phyloP scores from a whole-genome alignment of 2,888 invertebrate genomes.

The Machimus rusticus region DNA sequence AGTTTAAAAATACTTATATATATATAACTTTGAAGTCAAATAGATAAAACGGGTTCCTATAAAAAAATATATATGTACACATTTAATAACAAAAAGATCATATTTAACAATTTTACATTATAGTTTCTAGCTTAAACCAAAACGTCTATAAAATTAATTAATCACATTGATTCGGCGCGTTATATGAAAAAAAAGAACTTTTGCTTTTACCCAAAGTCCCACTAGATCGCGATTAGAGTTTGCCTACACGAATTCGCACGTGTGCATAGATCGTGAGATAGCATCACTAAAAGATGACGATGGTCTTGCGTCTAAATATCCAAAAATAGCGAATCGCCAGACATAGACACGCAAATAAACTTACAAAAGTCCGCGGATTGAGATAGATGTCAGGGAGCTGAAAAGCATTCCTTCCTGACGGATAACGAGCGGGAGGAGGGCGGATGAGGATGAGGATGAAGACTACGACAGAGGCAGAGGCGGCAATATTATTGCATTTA shows the following conservation, averaged over 20 bases:
- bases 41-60: no score
- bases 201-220: not conserved
- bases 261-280: slow-evolving; percentile 14
- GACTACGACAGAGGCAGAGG: not conserved
- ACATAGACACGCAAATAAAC: slow-evolving; percentile 30
- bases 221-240: not conserved
- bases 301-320: slow-evolving; percentile 31
- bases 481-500: not conserved
- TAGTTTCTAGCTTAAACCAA: not conserved
- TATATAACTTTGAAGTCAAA: no score
- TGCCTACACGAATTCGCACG: slow-evolving; percentile 14
- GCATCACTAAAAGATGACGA: slow-evolving; percentile 12
- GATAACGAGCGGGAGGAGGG: not conserved
- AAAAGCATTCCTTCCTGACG: slow-evolving; percentile 22
- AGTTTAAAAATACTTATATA: no score
- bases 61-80: not conserved
- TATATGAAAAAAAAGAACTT: not conserved
- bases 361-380: slow-evolving; percentile 11
- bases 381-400: slow-evolving; percentile 11
- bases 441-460: not conserved
- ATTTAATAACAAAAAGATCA: not conserved
- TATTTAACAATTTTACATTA: not conserved
- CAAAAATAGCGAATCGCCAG: slow-evolving; percentile 35
- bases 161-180: not conserved
- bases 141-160: not conserved